Evolutionary conservation across 2,797 vertebrate genomes (phyloP).

Genomic region (Anabacerthia variegaticeps): DNA sequence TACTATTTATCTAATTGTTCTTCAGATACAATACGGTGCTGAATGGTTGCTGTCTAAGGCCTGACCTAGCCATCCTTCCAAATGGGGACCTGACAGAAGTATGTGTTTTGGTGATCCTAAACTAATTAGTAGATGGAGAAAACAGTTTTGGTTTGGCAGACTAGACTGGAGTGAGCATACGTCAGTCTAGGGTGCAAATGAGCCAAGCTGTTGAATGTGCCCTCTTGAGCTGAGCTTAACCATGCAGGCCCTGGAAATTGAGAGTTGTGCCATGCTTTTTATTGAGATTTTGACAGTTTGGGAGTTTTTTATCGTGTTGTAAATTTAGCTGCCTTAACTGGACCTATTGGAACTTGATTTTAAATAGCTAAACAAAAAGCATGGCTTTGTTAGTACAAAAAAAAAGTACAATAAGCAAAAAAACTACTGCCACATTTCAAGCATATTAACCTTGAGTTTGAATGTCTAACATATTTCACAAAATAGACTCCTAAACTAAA

Average conservation of each 20-base stretch:
- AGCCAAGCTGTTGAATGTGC: not conserved
- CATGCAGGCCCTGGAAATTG: not conserved
- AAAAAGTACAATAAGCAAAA: not conserved
- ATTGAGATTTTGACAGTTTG: not conserved
- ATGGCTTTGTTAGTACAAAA: not conserved
- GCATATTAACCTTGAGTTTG: not conserved
- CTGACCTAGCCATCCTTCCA: constrained; percentile 87
- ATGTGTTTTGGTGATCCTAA: not conserved
- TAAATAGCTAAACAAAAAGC: not conserved
- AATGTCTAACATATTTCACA: not conserved
- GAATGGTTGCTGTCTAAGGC: constrained; percentile 87
- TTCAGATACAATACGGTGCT: constrained; percentile 87
- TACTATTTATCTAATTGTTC: constrained; percentile 10
- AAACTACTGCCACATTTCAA: not conserved
- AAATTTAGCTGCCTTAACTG: not conserved
- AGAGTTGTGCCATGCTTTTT: not conserved
- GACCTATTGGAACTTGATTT: not conserved
- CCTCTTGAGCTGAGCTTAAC: not conserved
- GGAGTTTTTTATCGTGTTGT: not conserved
- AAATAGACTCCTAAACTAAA: not conserved
- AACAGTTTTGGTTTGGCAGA: not conserved
- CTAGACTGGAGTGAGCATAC: not conserved
- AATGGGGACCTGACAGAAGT: constrained; percentile 91
- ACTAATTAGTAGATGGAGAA: not conserved
- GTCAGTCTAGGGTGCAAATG: not conserved